These are phyloP conservation scores for Etheostoma nigrum DNA, from an alignment of 2,797 vertebrate genomes.

Conservation along the genomic window DNA sequence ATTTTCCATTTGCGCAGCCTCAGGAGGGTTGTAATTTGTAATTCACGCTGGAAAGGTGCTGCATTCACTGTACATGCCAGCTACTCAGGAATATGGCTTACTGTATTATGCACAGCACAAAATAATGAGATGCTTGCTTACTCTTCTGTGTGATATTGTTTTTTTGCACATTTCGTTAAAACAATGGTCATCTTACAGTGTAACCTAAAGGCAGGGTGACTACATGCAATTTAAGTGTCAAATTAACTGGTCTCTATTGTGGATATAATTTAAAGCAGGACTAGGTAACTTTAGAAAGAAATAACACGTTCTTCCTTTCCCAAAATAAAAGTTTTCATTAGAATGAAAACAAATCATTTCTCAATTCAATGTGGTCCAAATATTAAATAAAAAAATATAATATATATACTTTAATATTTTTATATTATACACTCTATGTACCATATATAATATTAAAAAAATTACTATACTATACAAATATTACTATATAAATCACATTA, in stretches of 20 bases:
- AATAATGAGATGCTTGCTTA: conserved; percentile 30
- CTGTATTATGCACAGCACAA: conserved; percentile 26
- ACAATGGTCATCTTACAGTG: not conserved
- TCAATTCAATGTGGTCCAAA: not conserved
- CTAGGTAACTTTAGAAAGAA: not conserved
- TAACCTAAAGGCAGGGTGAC: not conserved
- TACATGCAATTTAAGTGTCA: not conserved
- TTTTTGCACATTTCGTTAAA: conserved; percentile 9
- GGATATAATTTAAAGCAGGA: not conserved
- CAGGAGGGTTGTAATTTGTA: conserved; percentile 43
- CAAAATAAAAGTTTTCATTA: not conserved
- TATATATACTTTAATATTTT: too few relatives aligned
- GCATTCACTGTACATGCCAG: conserved; percentile 58
- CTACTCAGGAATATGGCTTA: conserved; percentile 46
- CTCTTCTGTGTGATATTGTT: conserved; percentile 22
- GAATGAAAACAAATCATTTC: not conserved
- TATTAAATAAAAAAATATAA: too few relatives aligned
- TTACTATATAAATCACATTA: not conserved
- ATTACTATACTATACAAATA: too few relatives aligned
- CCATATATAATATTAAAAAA: too few relatives aligned
- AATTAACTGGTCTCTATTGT: not conserved
- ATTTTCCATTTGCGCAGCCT: conserved; percentile 64
- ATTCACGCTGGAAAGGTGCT: conserved; percentile 54
- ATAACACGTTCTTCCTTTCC: not conserved
- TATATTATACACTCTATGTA: too few relatives aligned